A percentile compares a stretch with the other conserved stretches of the same genome.
phyloP scores from a whole-genome alignment of 1,140 invertebrate species.

The Apis cerana region DNA sequence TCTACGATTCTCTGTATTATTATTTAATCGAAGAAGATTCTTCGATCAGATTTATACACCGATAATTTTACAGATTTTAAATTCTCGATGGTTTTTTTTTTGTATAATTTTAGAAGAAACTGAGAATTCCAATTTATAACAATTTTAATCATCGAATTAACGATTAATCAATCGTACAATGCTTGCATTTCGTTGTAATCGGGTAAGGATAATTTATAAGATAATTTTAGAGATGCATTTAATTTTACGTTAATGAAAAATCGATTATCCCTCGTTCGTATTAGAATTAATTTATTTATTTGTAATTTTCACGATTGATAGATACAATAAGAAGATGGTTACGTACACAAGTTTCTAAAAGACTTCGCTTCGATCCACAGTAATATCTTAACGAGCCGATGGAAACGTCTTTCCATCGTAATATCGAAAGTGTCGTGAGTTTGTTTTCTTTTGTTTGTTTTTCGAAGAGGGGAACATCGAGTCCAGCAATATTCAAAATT shows the following conservation, averaged over 20 bases:
- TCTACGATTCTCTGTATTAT: neutral
- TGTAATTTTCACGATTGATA: neutral
- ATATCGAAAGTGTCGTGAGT: conserved; percentile 8
- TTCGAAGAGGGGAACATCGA: neutral
- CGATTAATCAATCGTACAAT: no score
- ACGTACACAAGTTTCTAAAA: neutral
- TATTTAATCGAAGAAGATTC: neutral
- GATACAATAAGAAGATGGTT: neutral
- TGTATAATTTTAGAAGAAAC: neutral
- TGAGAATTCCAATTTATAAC: no score
- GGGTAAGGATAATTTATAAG: no score
- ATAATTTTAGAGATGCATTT: neutral
- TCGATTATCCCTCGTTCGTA: no score
- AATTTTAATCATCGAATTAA: no score
- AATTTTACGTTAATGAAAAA: no score
- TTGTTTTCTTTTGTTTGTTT: neutral
- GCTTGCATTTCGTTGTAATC: no score
- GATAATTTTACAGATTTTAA: neutral
- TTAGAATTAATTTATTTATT: neutral
- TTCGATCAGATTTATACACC: neutral
- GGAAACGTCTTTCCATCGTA: conserved; percentile 4
- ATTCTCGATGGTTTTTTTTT: neutral
- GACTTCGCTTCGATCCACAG: neutral
- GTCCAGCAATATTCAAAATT: conserved; percentile 3
- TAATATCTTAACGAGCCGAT: conserved; percentile 28